Evolutionary conservation across 2,113 vertebrate species (phyloP).

Genomic region (Pithys albifrons): DNA sequence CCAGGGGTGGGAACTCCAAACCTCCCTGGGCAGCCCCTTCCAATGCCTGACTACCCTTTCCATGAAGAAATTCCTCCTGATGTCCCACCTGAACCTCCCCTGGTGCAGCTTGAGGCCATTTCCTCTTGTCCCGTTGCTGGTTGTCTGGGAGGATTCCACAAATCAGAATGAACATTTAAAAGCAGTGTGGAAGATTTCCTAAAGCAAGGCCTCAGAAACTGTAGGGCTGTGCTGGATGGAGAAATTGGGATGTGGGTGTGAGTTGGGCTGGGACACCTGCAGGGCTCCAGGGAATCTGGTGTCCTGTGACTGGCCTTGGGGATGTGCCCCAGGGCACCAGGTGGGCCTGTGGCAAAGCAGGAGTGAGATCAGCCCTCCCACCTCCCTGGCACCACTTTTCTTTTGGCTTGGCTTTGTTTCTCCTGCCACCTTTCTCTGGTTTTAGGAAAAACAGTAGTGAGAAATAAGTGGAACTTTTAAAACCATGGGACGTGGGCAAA

Average conservation of each 20-base stretch:
- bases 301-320: neutral
- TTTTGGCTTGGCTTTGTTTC: neutral
- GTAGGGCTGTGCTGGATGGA: neutral
- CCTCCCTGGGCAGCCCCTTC: neutral
- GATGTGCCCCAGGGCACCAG: neutral
- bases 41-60: neutral
- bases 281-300: accelerated
- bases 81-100: neutral
- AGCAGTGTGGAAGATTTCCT: neutral
- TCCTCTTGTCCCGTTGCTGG: neutral
- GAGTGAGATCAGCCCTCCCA: neutral
- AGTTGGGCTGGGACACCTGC: neutral
- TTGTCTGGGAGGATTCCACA: neutral
- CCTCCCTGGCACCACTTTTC: neutral
- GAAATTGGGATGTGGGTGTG: neutral
- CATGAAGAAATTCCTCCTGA: neutral
- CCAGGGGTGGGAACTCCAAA: neutral
- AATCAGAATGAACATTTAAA: neutral
- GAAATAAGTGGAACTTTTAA: neutral
- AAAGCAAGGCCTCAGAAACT: neutral
- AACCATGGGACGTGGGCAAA: neutral
- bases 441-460: neutral
- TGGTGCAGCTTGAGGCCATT: neutral
- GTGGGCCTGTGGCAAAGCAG: neutral
- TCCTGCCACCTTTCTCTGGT: neutral